Evolutionary conservation across 2,797 vertebrate species (phyloP).

Genomic region (Margarornis squamiger): DNA sequence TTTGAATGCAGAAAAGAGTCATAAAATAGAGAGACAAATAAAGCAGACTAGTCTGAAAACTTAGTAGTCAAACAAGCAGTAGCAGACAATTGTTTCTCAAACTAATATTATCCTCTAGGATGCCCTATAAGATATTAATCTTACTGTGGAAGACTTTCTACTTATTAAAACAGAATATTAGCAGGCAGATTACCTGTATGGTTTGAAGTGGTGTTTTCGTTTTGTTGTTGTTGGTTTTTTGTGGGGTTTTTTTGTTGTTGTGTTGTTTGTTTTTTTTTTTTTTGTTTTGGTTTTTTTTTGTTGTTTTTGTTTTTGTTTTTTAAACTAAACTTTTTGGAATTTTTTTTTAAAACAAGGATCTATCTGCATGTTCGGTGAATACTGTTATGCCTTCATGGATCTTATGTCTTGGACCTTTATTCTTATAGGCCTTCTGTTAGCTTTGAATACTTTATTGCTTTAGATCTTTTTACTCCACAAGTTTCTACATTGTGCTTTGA

Average conservation of each 20-base stretch:
- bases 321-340: not conserved
- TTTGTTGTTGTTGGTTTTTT: not conserved
- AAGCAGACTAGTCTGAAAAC: not conserved
- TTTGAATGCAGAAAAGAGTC: not conserved
- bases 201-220: not conserved
- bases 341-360: not conserved
- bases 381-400: not conserved
- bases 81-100: not conserved
- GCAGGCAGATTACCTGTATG: not conserved
- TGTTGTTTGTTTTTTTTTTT: not conserved
- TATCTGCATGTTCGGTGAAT: not conserved
- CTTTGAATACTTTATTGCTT: not conserved
- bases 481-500: not conserved
- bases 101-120: not conserved
- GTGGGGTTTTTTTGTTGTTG: too few relatives aligned
- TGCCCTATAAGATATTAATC: not conserved
- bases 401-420: not conserved
- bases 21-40: not conserved
- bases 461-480: not conserved
- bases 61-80: not conserved
- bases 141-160: not conserved
- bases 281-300: not conserved
- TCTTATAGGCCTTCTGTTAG: not conserved
- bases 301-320: not conserved
- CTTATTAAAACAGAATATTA: not conserved